Conservation (phyloP, 2,113 vertebrate species). For the Dendrocopos noguchii region DNA sequence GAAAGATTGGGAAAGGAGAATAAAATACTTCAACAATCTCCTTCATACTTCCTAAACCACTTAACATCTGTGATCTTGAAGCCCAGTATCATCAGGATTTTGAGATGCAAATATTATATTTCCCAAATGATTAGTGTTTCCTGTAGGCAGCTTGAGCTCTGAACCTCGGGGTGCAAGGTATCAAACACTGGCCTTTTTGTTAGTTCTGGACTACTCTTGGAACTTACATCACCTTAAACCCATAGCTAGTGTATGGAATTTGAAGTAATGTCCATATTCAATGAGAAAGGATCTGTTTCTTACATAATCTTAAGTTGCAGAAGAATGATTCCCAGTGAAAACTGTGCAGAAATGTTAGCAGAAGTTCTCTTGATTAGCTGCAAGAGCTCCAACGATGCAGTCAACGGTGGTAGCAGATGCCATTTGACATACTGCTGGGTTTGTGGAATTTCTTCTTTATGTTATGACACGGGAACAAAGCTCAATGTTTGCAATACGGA, state of each 20-base stretch:
- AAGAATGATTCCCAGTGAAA: not conserved
- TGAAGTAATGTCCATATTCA: not conserved
- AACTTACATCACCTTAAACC: not conserved
- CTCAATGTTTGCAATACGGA: not conserved
- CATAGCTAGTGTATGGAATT: not conserved
- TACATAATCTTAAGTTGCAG: not conserved
- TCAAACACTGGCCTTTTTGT: not conserved
- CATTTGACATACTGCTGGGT: not conserved
- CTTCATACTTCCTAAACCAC: not conserved
- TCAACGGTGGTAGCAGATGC: not conserved
- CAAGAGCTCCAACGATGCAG: not conserved
- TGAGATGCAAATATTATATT: not conserved
- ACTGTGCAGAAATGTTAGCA: not conserved
- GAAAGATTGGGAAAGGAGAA: not conserved
- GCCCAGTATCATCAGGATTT: not conserved
- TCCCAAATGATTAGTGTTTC: not conserved
- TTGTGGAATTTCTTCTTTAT: not conserved
- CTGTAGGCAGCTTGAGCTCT: not conserved
- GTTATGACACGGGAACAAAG: not conserved
- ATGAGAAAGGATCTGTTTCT: not conserved
- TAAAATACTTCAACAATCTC: not conserved
- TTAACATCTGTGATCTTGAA: not conserved
- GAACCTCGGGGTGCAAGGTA: not conserved
- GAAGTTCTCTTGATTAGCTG: not conserved
- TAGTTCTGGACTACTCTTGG: not conserved